Base-by-base conservation (phyloP, 2,888 invertebrate species). In the Altica lythri region DNA sequence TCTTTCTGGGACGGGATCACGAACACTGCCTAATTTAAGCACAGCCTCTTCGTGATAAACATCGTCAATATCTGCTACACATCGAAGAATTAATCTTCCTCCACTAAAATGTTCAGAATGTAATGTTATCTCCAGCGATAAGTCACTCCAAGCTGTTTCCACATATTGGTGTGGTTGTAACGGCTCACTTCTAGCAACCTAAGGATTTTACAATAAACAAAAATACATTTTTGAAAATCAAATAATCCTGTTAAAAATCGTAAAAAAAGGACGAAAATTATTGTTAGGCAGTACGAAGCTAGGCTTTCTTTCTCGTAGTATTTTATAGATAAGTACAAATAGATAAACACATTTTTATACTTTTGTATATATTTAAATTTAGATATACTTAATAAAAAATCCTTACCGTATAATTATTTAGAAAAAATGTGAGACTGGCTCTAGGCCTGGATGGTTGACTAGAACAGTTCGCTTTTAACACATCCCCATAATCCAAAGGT, bases 1-100 rank as follows among this genome's bases (percentile, higher is more conserved):
- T 81, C 89, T 83, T 73, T 89, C 89, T 13, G 90, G 90, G 66
- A 88, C 81, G 3, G 90, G 90, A 76, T 90, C 89, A 49, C 86
- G 83, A 40, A 86, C 84, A 53, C 85, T 85, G 56, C 86, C 85
- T 69, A 89, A 82, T 71, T 87, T 85, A 61, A 86, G 76, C 68
- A 85, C 87, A 47, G 86, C 85, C 51, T 83, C 82, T 72, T 82
- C 81, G 64, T 83, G 82, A 78, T 89, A 90, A 55, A 89, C 79
- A 30, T 84, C 82, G 50, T 83, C 83, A 62, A 90, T 81, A 64
- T 84, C 81, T 10, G 89, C 88, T 38, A 83, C 82, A 72, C 90
- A 91, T 47, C 85, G 83, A 34, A 91, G 81, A 51, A 85, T 78
- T 70, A 90, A 75, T 57, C 86, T 80, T 0, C 87, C 88, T 6